Base-by-base conservation (phyloP, 2,888 invertebrate species). In the Miltochrista miniata region DNA sequence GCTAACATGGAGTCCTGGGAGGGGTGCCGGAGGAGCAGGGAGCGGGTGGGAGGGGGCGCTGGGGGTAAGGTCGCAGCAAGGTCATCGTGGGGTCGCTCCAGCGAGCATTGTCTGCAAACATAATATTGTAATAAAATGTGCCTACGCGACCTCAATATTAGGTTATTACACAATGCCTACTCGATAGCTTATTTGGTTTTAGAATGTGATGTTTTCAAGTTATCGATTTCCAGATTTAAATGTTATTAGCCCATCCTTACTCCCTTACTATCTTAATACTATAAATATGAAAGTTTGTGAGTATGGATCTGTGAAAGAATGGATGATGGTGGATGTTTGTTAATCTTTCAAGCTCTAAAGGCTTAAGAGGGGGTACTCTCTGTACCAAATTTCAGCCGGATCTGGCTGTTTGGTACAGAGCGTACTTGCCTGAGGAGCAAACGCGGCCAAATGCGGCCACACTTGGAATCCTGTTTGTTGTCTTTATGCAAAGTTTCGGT, bases 11-110 rank as follows among this genome's bases (percentile, higher is more conserved):
- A 74, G 79, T 79, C 82, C 82, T 81, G 80, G 76, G 76, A 65
- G 76, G 74, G 68, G 54, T 56, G 63, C 59, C 61, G 57, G 52
- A 65, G 55, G 58, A 70, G 72, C 72, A 70, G 70, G 75, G 60
- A 51, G 58, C 41, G 59, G 45, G 52, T 24, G 56, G 33, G 24
- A 9, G 51, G 59, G 53, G 62, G 59, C 47, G 56, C 43, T 37
- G 68, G 75, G 65, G 64, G 68, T 68, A 80, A 86, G 87, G 86
- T 84, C 83, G 72, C 58, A 54, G 54, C 80, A 87, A 87, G 86
- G 88, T 81, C 81, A 74, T 59, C 62, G 55, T 74, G 77, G 77
- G 81, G 81, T 79, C 77, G 77, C 70, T 65, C 60, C 67, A 57
- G 64, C 68, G 64, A 62, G 61, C 61, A 70, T 76, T 75, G 77